Conservation (phyloP, 2,113 vertebrate genomes). For the Mastomys coucha region DNA sequence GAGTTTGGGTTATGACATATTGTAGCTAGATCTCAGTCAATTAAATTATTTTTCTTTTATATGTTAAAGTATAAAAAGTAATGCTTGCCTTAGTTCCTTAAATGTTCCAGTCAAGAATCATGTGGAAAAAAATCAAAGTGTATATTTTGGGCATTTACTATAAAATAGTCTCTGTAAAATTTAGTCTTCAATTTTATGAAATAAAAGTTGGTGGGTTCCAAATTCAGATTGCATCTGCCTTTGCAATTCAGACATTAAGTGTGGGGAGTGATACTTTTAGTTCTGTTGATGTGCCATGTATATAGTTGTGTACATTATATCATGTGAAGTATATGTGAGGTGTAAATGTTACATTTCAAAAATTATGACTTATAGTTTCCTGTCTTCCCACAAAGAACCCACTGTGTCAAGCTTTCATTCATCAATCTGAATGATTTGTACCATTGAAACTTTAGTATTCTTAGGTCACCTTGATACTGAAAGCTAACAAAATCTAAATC, state of each 20-base stretch:
- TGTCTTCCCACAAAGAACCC: slow-evolving; percentile 21
- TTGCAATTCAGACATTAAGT: slow-evolving; percentile 30
- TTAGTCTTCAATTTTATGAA: slow-evolving; percentile 34
- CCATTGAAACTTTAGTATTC: slow-evolving; percentile 32
- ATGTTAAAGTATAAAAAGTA: slow-evolving; percentile 38
- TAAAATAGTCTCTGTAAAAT: neutral
- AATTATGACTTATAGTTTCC: neutral
- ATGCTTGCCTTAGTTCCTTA: neutral
- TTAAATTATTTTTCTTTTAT: slow-evolving; percentile 33
- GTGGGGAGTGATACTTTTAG: neutral
- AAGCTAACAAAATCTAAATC: slow-evolving; percentile 77
- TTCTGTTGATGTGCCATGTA: neutral
- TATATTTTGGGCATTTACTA: neutral
- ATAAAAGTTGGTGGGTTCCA: neutral
- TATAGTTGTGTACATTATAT: slow-evolving; percentile 2
- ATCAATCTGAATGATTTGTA: neutral
- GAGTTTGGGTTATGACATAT: neutral
- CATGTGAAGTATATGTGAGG: neutral
- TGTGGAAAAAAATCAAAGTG: neutral
- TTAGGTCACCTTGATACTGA: slow-evolving; percentile 34
- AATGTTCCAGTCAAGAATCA: neutral
- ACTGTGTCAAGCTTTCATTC: neutral
- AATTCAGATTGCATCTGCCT: slow-evolving; percentile 17
- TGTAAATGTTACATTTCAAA: neutral
- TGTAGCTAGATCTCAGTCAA: neutral